Evolutionary conservation across 2,888 invertebrate species (phyloP).

Genomic region (Cephonodes hylas): DNA sequence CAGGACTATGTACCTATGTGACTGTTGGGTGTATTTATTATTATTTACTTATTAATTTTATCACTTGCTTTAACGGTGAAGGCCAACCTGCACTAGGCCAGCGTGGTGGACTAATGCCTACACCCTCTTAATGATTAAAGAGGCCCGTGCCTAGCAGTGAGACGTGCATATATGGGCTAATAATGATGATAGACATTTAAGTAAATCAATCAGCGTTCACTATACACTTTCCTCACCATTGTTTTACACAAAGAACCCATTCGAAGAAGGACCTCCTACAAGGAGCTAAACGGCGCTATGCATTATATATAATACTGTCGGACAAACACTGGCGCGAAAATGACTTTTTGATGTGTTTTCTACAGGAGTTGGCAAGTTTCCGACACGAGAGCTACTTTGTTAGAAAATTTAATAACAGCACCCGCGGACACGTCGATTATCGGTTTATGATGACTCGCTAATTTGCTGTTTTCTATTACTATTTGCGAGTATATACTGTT

Average conservation of each 20-base stretch:
- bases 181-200: no score
- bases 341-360: constrained; percentile 11
- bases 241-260: neutral
- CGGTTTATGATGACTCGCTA: neutral
- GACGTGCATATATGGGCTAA: no score
- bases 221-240: neutral
- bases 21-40: no score
- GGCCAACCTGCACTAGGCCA: no score
- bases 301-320: neutral
- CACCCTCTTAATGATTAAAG: no score
- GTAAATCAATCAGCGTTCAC: neutral
- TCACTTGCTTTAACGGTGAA: no score
- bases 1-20: no score
- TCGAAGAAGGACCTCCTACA: neutral
- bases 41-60: no score
- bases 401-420: constrained; percentile 1
- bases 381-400: constrained; percentile 4
- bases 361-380: constrained; percentile 7
- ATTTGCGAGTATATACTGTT: no score
- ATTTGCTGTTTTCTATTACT: neutral
- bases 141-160: no score
- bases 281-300: neutral
- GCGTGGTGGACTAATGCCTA: no score
- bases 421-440: neutral
- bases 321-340: constrained; percentile 6